Conservation (phyloP, 2,888 invertebrate genomes). For the Willowsia nigromaculata region DNA sequence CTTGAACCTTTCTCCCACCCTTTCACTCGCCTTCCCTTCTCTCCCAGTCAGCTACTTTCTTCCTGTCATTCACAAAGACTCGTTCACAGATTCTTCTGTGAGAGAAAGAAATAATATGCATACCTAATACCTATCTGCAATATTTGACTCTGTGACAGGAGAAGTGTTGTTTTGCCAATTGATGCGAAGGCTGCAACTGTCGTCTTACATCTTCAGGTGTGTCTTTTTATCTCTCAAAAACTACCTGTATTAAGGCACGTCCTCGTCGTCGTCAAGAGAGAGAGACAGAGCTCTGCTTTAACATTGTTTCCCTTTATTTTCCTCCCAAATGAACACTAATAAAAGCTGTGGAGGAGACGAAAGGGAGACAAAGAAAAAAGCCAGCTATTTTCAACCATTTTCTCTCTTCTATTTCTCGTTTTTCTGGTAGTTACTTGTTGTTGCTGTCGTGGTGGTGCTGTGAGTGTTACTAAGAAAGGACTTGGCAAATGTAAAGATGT, state of each 20-base stretch:
- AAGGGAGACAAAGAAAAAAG: neutral
- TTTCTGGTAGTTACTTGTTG: neutral
- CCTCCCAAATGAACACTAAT: neutral
- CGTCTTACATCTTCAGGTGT: slow-evolving; percentile 49
- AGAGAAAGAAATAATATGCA: slow-evolving; percentile 28
- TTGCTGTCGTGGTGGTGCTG: neutral
- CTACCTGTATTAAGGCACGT: slow-evolving; percentile 13
- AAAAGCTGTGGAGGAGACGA: neutral
- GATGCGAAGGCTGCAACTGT: slow-evolving; percentile 60
- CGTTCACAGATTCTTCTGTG: slow-evolving; percentile 29
- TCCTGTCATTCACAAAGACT: slow-evolving; percentile 55
- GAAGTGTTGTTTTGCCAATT: slow-evolving; percentile 59
- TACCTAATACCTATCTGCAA: too few relatives aligned
- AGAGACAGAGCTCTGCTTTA: neutral
- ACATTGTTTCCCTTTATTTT: neutral
- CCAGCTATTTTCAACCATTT: neutral
- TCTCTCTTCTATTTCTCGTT: too few relatives aligned
- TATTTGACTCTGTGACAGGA: slow-evolving; percentile 57
- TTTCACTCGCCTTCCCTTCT: neutral
- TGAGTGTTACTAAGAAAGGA: neutral
- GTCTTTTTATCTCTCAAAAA: slow-evolving; percentile 25
- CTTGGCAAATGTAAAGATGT: neutral
- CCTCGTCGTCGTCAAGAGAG: too few relatives aligned
- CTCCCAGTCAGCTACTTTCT: slow-evolving; percentile 39
- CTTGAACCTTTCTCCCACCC: neutral